phyloP scores from a whole-genome alignment of 1,140 invertebrate genomes.

The Drosophila mayri region DNA sequence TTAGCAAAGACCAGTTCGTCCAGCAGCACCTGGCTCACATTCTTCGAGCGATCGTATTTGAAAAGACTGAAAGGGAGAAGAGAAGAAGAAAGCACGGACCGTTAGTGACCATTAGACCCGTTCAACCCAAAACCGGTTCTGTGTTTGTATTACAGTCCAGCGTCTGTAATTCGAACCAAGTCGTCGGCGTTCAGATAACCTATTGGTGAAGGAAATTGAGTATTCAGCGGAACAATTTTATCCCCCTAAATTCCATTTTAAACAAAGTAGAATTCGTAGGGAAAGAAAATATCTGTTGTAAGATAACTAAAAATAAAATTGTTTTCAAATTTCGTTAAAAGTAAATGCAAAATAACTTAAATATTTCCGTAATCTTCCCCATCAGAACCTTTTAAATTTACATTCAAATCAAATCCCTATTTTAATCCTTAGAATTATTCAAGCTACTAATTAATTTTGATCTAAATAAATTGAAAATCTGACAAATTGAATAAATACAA shows the following conservation, averaged over 20 bases:
- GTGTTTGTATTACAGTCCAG: constrained; percentile 9
- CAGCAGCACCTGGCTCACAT: constrained; percentile 88
- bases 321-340: neutral
- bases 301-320: too few species aligned
- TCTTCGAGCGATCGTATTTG: constrained; percentile 86
- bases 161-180: constrained; percentile 6
- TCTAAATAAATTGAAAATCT: neutral
- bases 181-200: neutral
- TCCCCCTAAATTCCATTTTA: neutral
- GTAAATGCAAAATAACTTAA: neutral
- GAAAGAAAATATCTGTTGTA: neutral
- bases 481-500: too few species aligned
- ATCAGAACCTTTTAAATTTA: neutral
- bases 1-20: constrained; percentile 91
- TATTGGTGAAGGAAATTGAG: neutral
- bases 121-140: constrained; percentile 61
- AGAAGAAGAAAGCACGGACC: constrained; percentile 18
- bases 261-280: neutral
- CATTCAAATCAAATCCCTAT: neutral
- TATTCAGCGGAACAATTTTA: neutral
- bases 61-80: constrained; percentile 81
- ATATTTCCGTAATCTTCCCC: neutral
- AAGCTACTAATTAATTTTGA: neutral
- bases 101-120: constrained; percentile 27
- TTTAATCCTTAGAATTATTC: neutral